A percentile compares a stretch with the other conserved stretches of the same genome.
These are phyloP conservation scores for Holotrichia oblita DNA, from an alignment of 1,140 invertebrate species.

Conservation along the genomic window DNA sequence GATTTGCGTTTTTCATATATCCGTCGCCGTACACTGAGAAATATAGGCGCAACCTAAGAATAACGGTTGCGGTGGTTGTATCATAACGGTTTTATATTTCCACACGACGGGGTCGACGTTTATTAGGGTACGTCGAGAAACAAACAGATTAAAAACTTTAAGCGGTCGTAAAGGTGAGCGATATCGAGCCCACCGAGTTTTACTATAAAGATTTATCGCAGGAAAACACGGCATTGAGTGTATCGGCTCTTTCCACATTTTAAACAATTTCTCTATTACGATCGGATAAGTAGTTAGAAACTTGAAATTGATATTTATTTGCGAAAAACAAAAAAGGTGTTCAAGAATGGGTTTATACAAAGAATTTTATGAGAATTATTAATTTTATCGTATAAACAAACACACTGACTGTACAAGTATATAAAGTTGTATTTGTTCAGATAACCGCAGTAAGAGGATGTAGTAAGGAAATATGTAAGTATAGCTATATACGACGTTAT, in stretches of 20 bases:
- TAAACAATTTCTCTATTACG: conserved; percentile 3
- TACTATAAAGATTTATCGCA: conserved; percentile 22
- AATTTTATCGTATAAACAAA: too few species aligned
- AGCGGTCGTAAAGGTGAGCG: conserved; percentile 23
- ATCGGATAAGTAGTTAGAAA: too few species aligned
- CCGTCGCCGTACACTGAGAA: not conserved
- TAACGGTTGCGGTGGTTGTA: conserved; percentile 4
- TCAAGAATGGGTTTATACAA: too few species aligned
- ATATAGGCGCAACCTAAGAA: not conserved
- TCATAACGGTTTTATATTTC: conserved; percentile 18
- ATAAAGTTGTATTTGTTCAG: too few species aligned
- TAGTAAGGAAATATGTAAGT: too few species aligned
- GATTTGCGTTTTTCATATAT: not conserved
- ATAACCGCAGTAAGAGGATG: too few species aligned
- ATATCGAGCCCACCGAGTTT: not conserved
- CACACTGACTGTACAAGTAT: too few species aligned
- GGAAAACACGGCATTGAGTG: not conserved
- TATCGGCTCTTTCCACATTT: conserved; percentile 3
- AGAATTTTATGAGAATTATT: too few species aligned
- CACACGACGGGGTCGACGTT: not conserved
- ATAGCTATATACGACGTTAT: too few species aligned
- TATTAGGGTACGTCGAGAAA: conserved; percentile 13
- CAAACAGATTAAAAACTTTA: conserved; percentile 30
- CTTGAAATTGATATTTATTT: too few species aligned
- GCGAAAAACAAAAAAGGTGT: too few species aligned